Evolutionary conservation across 2,797 vertebrate genomes (phyloP).

Genomic region (Chrosomus eos): DNA sequence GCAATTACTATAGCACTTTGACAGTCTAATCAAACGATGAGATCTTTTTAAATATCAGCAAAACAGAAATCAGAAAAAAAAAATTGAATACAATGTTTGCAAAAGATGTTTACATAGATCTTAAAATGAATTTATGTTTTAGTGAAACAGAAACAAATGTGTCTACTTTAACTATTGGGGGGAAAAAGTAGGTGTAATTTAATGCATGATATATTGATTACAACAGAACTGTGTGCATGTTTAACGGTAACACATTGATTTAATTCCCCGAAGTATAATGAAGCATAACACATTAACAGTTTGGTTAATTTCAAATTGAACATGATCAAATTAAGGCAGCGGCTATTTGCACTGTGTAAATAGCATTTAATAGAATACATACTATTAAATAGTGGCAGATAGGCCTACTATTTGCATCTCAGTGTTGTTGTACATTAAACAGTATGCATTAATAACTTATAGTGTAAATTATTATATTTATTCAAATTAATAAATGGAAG

Average conservation of each 20-base stretch:
- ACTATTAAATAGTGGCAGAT: too few species aligned
- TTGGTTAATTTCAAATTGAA: not conserved
- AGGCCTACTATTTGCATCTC: too few species aligned
- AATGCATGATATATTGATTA: not conserved
- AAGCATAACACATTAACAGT: not conserved
- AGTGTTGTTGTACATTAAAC: too few species aligned
- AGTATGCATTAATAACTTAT: too few species aligned
- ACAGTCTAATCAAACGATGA: not conserved
- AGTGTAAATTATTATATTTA: too few species aligned
- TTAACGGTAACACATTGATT: constrained; percentile 12
- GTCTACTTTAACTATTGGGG: not conserved
- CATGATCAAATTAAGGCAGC: not conserved
- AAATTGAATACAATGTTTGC: not conserved
- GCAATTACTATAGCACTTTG: not conserved
- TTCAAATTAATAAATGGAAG: too few species aligned
- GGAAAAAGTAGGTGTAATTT: not conserved
- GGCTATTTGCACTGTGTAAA: too few species aligned
- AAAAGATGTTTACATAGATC: not conserved
- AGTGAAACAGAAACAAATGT: not conserved
- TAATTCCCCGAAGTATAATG: not conserved
- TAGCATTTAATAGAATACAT: too few species aligned
- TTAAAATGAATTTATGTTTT: too few species aligned
- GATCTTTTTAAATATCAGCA: not conserved
- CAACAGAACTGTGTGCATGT: not conserved
- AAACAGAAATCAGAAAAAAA: not conserved